Percentiles rank a stretch among this genome's conserved stretches.
phyloP scores from a whole-genome alignment of 2,113 vertebrate species.

The Siphamia tubifer region DNA sequence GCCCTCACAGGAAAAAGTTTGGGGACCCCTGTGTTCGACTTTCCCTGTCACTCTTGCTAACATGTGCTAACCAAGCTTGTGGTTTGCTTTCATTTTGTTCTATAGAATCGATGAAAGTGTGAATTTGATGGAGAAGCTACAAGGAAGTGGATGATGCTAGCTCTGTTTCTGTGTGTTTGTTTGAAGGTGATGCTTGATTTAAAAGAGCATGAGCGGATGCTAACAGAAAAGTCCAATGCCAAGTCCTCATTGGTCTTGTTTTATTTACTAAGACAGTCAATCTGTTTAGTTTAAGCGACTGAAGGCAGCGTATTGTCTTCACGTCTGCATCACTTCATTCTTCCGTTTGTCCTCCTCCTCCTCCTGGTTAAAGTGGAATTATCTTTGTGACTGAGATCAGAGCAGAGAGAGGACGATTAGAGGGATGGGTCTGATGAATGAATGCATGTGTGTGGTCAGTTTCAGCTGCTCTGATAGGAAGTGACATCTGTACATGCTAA shows the following conservation, averaged over 20 bases:
- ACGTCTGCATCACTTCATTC: slow-evolving; percentile 32
- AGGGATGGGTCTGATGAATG: slow-evolving; percentile 14
- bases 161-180: not conserved
- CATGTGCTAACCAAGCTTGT: no score
- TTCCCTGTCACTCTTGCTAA: no score
- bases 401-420: not conserved
- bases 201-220: slow-evolving; percentile 17
- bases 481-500: not conserved
- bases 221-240: not conserved
- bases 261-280: slow-evolving; percentile 45
- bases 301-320: slow-evolving; percentile 12
- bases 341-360: not conserved
- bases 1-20: no score
- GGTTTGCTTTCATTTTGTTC: no score
- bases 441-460: not conserved
- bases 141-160: not conserved
- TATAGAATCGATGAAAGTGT: no score
- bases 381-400: slow-evolving; percentile 18
- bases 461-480: not conserved
- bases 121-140: no score
- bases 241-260: not conserved
- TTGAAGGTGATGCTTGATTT: slow-evolving; percentile 13
- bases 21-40: no score
- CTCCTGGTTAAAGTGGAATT: not conserved
- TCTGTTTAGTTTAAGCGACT: slow-evolving; percentile 17